These are phyloP conservation scores for Leptinotarsa texana DNA, from an alignment of 1,140 invertebrate species.

Conservation along the genomic window DNA sequence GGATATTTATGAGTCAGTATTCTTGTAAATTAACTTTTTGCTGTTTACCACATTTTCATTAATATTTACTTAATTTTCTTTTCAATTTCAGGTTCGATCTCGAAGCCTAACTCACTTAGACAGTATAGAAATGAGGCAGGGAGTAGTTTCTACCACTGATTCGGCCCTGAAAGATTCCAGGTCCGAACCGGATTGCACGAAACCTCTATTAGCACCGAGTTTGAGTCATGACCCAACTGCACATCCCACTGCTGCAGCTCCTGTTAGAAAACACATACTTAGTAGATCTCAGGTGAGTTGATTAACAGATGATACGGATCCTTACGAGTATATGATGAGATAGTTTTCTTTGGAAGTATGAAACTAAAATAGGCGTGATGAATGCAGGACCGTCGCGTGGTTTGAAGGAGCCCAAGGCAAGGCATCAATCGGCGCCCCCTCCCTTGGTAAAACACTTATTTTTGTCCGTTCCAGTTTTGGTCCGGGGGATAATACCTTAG, in stretches of 20 bases:
- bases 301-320: not conserved
- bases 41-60: too few species aligned
- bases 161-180: conserved; percentile 53
- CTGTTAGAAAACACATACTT: conserved; percentile 59
- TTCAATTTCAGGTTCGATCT: conserved; percentile 63
- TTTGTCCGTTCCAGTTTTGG: too few species aligned
- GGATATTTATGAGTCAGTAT: too few species aligned
- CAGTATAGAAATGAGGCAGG: conserved; percentile 62
- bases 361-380: too few species aligned
- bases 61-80: not conserved
- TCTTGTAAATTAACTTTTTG: too few species aligned
- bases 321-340: not conserved
- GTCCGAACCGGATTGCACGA: conserved; percentile 56
- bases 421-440: too few species aligned
- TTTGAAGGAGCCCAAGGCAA: too few species aligned
- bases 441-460: too few species aligned
- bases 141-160: conserved; percentile 51
- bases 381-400: too few species aligned
- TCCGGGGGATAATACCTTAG: too few species aligned
- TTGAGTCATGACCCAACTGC: conserved; percentile 41
- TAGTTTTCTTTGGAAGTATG: not conserved
- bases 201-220: conserved; percentile 44
- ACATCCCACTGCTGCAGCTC: conserved; percentile 37
- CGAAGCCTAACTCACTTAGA: conserved; percentile 68
- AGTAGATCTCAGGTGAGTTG: conserved; percentile 64